Evolutionary conservation across 2,113 vertebrate species (phyloP).

Genomic region (Thinocorus orbignyianus): DNA sequence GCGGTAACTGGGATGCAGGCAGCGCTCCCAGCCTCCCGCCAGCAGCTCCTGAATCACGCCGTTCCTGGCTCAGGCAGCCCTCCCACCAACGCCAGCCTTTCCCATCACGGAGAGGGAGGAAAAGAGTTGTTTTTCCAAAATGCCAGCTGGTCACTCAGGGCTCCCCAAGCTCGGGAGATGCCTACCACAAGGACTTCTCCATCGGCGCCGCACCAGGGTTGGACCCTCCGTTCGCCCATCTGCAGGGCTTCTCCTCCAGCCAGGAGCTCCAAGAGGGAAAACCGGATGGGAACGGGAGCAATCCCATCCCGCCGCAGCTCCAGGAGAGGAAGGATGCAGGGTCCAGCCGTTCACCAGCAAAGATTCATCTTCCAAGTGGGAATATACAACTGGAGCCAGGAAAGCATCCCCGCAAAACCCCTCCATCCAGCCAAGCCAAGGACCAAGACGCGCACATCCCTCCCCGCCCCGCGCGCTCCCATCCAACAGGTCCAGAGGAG

Average conservation of each 20-base stretch:
- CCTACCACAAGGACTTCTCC: neutral
- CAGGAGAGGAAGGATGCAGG: neutral
- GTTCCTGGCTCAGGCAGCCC: slow-evolving; percentile 63
- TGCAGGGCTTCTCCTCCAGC: neutral
- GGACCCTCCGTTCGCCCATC: neutral
- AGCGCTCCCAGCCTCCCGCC: neutral
- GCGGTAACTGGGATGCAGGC: neutral
- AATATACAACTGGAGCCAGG: neutral
- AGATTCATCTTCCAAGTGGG: neutral
- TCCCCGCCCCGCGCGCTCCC: fast-evolving
- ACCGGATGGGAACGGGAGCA: neutral
- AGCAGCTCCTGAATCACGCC: slow-evolving; percentile 54
- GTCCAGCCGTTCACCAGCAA: neutral
- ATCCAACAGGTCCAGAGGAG: slow-evolving; percentile 33
- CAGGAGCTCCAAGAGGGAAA: neutral
- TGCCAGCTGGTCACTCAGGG: slow-evolving; percentile 44
- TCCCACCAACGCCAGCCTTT: slow-evolving; percentile 52
- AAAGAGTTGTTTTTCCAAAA: slow-evolving; percentile 35
- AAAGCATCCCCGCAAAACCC: neutral
- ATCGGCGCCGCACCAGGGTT: fast-evolving
- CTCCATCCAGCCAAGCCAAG: neutral
- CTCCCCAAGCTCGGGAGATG: neutral
- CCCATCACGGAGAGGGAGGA: neutral
- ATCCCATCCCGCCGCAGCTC: neutral
- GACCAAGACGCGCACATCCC: fast-evolving